Evolutionary conservation across 2,888 invertebrate species (phyloP), one percentile per base, ranked within the genome.

Genomic region (Acleris sparsana): DNA sequence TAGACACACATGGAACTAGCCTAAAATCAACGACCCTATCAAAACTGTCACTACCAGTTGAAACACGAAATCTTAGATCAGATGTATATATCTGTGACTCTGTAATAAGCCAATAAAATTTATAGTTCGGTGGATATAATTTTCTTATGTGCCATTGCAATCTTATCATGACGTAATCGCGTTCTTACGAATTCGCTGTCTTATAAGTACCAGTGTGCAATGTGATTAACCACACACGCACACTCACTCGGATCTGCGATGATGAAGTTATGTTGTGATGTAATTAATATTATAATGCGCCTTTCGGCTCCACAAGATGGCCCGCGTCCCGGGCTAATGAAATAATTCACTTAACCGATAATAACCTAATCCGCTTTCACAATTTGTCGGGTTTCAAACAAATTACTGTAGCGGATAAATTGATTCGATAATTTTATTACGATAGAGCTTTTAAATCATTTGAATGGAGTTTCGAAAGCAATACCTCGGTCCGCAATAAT

Each of bases 341-440:
- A 62, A 62, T 62, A 11, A 66, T 62, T 48, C 56, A 52, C 57
- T 57, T 33, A 57, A 52, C 61, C 56, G 61, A 66, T 62, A 61
- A 66, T 62, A 66, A 66, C 66, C 44, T 61, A 66, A 66, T 61
- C 56, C 65, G 61, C 39, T 66, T 60, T 46, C 51, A 46, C 65
- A 56, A 64, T 57, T 61, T 61, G 61, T 56, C 65, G 56, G 59
- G 22, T 61, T 61, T 66, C 46, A 66, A 56, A 56, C 61, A 61
- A 66, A 62, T 66, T 57, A 57, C 33, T 66, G 62, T 53, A 48
- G 48, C 56, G 61, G 46, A 57, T 66, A 60, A 55, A 65, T 61
- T 46, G 55, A 51, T 56, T 56, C 17, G 52, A 61, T 65, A 56
- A 61, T 61, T 56, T 61, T 33, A 51, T 60, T 61, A 51, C 60